Conservation (phyloP, 2,113 vertebrate genomes). For the Ctenodactylus gundi region DNA sequence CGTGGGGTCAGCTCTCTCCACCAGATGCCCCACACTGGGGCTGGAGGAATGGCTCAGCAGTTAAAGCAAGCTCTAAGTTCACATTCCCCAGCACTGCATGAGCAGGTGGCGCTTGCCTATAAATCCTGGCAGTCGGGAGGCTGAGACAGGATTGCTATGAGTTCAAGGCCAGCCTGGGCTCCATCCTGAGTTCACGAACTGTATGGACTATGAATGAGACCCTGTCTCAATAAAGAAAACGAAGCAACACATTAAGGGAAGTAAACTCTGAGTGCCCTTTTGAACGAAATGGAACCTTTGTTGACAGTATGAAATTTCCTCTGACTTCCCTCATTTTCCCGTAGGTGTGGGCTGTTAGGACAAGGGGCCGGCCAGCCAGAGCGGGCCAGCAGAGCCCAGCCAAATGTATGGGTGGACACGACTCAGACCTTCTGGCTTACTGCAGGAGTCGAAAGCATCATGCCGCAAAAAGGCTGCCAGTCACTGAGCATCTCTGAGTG, state of each 20-base stretch:
- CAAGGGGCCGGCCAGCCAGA: not conserved
- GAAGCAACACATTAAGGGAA: not conserved
- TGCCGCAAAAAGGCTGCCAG: not conserved
- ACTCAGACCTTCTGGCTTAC: not conserved
- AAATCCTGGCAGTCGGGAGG: not conserved
- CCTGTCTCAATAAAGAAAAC: not conserved
- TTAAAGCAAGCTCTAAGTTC: no score
- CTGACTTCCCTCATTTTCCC: not conserved
- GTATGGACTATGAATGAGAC: no score
- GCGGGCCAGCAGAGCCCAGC: not conserved
- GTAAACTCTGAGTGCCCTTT: not conserved
- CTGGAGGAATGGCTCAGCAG: no score
- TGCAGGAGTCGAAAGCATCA: not conserved
- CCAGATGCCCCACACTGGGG: no score
- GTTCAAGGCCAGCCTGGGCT: not conserved
- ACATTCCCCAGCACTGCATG: no score
- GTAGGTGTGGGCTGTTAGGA: not conserved
- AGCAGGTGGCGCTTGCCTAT: no score
- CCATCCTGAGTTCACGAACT: no score
- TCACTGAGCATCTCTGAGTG: conserved; percentile 15
- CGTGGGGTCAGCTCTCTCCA: not conserved
- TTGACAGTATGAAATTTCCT: not conserved
- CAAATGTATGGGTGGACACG: not conserved
- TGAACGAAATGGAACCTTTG: not conserved
- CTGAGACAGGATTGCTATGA: not conserved